Evolutionary conservation across 2,797 vertebrate genomes (phyloP).

Genomic region (Siniperca obscura): DNA sequence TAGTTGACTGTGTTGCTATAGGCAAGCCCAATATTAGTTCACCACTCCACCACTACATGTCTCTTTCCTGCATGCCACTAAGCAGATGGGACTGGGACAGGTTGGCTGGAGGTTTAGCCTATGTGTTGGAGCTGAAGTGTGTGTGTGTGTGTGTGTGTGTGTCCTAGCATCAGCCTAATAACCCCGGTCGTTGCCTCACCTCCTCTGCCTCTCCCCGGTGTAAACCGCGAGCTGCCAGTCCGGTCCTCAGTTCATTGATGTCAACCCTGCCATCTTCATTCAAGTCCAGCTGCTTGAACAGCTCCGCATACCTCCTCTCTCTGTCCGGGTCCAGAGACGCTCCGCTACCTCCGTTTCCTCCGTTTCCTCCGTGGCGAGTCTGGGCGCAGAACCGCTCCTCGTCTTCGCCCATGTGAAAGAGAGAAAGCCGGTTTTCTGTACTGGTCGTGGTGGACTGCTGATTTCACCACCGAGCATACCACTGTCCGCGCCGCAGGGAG

Average conservation of each 20-base stretch:
- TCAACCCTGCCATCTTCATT: conserved; percentile 90
- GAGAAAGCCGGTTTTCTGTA: background rate
- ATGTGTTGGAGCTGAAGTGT: background rate
- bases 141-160: background rate
- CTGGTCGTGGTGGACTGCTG: background rate
- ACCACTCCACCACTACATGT: background rate
- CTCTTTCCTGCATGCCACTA: background rate
- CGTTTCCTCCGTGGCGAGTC: conserved; percentile 58
- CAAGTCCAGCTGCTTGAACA: conserved; percentile 89
- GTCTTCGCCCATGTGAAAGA: conserved; percentile 76
- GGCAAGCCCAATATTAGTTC: background rate
- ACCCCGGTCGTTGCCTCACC: conserved; percentile 71
- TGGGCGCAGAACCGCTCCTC: conserved; percentile 50
- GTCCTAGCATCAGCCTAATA: background rate
- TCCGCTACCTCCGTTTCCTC: conserved; percentile 35
- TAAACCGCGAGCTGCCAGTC: conserved; percentile 84
- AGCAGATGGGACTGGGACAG: background rate
- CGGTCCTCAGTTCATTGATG: conserved; percentile 85
- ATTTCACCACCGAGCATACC: conserved; percentile 24
- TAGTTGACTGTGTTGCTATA: too few relatives aligned
- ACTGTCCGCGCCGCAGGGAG: background rate
- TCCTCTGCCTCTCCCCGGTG: conserved; percentile 81
- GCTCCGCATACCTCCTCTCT: conserved; percentile 81
- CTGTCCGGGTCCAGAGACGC: conserved; percentile 69
- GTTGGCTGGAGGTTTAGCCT: background rate